Evolutionary conservation across 2,888 invertebrate genomes (phyloP).

Genomic region (Melinopterus prodromus): DNA sequence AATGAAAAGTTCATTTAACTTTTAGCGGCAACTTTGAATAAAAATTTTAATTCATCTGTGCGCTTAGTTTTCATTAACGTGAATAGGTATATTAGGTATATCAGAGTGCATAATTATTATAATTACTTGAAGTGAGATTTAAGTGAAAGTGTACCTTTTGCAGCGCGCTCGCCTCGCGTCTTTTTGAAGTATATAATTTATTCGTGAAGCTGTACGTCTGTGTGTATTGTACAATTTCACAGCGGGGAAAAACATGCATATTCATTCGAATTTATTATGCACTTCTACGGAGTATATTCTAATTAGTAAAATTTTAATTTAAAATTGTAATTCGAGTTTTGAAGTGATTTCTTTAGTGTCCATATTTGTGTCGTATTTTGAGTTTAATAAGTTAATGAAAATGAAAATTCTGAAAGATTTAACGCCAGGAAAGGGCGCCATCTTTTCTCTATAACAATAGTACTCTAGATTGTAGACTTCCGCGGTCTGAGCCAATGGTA

Average conservation of each 20-base stretch:
- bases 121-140: neutral
- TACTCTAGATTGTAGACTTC: too few relatives aligned
- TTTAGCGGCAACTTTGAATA: neutral
- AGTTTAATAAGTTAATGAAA: too few relatives aligned
- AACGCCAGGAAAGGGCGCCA: too few relatives aligned
- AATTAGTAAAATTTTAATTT: neutral
- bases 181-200: neutral
- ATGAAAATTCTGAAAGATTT: too few relatives aligned
- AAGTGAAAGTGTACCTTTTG: neutral
- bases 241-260: neutral
- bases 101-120: neutral
- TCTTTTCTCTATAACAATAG: too few relatives aligned
- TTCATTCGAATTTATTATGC: neutral
- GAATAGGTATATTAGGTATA: neutral
- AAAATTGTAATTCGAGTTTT: neutral
- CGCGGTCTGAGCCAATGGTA: too few relatives aligned
- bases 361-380: too few relatives aligned
- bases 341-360: neutral
- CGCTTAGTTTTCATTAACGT: neutral
- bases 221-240: neutral
- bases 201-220: neutral
- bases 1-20: neutral
- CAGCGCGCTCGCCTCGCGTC: neutral
- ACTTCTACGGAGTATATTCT: neutral
- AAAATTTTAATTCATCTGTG: neutral